Evolutionary conservation across 35 echinoderm and acorn worm species (phyloP), one percentile per base, ranked within the genome.

Genomic region (Apostichopus californicus): DNA sequence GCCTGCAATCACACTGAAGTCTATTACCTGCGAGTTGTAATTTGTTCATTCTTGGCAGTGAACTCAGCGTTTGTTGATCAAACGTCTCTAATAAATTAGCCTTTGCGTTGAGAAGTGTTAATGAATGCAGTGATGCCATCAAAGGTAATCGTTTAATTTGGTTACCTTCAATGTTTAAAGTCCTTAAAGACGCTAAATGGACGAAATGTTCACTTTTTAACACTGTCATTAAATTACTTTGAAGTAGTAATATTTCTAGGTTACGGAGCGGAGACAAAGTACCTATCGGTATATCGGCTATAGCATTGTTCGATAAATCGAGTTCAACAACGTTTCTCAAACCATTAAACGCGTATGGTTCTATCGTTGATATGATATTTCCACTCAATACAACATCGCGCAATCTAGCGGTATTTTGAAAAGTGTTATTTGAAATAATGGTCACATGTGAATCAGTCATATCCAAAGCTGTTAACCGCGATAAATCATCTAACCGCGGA

Each of bases 1-100:
- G 34, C 15, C 96, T 92, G 55, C 96, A 98, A 77, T 98, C 96
- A 79, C 96, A 98, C 22, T 95, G 92, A 9, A 98, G 71, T 20
- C 83, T 91, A 46, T 98, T 98, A 4, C 90, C 90, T 14, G 83
- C 58, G 5, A 98, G 92, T 13, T 83, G 79, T 18, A 98, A 56
- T 53, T 90, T 89, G 14, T 82, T 94, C 54, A 98, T 79, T 59
- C 60, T 23, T 0, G 94, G 96, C 83, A 98, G 71, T 22, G 94
- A 90, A 9, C 64, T 66, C 83, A 94, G 46, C 9, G 78, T 94
- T n/a, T 80, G 57, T 9, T 92, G 55, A 53, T 90, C 92, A 77
- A 98, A 95, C 15, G 96, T 95, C 80, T 91, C 83, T 24, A 98
- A 85, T 53, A 90, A 59, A 83, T 98, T 98, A 14, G 91, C 80